Percentiles rank a stretch among this genome's conserved stretches.
Conservation (phyloP, 2,888 invertebrate species). For the Microctonus brassicae region DNA sequence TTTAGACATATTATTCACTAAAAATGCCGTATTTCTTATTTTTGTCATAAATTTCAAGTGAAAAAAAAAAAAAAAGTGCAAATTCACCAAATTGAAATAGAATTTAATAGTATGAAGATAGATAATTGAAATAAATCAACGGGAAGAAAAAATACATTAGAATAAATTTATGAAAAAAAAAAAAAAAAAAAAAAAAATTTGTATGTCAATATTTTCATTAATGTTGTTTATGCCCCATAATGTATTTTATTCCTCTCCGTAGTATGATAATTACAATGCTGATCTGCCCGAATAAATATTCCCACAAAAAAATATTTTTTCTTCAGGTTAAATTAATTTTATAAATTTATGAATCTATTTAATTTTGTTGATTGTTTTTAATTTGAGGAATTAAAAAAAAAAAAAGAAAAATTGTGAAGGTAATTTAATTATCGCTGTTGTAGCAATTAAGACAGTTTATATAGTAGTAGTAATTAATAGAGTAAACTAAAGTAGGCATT, state of each 20-base stretch:
- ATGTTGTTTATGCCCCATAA: background rate
- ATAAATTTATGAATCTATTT: slow-evolving; percentile 13
- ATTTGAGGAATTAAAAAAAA: background rate
- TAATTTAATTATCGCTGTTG: slow-evolving; percentile 1
- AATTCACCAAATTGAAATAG: no score
- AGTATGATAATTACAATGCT: background rate
- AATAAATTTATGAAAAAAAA: background rate
- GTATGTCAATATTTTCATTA: background rate
- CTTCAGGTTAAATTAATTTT: background rate
- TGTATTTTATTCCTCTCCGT: background rate
- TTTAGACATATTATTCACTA: slow-evolving; percentile 67
- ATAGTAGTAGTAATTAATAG: slow-evolving; percentile 61
- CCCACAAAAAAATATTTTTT: background rate
- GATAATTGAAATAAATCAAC: slow-evolving; percentile 3
- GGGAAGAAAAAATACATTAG: background rate
- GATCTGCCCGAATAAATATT: slow-evolving; percentile 15
- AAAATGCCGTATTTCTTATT: slow-evolving; percentile 61
- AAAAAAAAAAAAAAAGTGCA: no score
- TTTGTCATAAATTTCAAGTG: background rate
- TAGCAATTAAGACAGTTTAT: slow-evolving; percentile 49
- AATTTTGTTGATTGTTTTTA: background rate
- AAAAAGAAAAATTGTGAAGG: slow-evolving; percentile 12
- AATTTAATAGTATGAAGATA: no score
- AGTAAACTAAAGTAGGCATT: slow-evolving; percentile 62
- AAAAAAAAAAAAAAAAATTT: no score